These are phyloP conservation scores for Ctenomys sociabilis DNA, from an alignment of 2,113 vertebrate genomes.

Conservation along the genomic window DNA sequence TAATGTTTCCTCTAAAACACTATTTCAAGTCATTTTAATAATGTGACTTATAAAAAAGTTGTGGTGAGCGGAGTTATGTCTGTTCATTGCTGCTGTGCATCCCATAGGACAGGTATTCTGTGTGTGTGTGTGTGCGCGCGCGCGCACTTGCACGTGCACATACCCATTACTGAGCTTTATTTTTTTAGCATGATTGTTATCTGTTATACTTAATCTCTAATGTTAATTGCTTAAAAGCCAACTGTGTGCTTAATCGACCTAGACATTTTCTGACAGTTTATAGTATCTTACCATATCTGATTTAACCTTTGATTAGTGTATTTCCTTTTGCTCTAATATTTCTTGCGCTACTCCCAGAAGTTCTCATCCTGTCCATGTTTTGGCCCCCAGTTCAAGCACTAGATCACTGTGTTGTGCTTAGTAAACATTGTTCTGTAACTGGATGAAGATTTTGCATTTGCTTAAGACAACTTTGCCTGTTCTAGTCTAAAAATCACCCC, in stretches of 20 bases:
- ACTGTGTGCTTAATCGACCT: neutral
- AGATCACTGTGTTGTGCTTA: neutral
- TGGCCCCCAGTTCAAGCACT: neutral
- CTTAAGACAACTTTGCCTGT: neutral
- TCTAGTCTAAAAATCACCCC: neutral
- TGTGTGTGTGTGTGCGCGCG: neutral
- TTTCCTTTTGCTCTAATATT: neutral
- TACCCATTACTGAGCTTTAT: neutral
- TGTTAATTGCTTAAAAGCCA: slow-evolving; percentile 9
- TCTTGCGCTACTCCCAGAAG: neutral
- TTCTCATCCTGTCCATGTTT: neutral
- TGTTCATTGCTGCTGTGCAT: neutral
- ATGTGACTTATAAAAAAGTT: neutral
- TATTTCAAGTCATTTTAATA: slow-evolving; percentile 32
- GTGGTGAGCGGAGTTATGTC: neutral
- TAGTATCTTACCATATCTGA: slow-evolving; percentile 1
- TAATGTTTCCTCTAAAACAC: slow-evolving; percentile 31
- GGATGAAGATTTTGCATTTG: neutral
- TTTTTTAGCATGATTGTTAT: neutral
- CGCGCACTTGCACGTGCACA: neutral
- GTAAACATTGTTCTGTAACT: neutral
- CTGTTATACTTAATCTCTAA: neutral
- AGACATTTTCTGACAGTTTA: slow-evolving; percentile 37
- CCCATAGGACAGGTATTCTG: neutral
- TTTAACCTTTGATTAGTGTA: slow-evolving; percentile 2